Evolutionary conservation across 2,888 invertebrate genomes (phyloP).

Genomic region (Opisthograptis luteolata): DNA sequence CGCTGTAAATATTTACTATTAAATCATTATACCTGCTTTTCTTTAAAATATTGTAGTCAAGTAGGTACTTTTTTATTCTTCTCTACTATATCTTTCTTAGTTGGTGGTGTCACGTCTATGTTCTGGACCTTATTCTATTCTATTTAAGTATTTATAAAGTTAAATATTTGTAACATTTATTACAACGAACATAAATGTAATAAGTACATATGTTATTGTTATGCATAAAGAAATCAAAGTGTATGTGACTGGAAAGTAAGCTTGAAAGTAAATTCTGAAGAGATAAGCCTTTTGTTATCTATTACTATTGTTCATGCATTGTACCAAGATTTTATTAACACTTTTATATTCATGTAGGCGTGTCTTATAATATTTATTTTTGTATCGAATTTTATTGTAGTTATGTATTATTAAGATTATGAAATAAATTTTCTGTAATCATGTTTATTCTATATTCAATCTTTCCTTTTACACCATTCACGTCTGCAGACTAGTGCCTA

Average conservation of each 20-base stretch:
- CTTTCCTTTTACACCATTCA: constrained; percentile 21
- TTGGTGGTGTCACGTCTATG: constrained; percentile 12
- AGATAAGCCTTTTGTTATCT: constrained; percentile 9
- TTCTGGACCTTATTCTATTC: too few relatives aligned
- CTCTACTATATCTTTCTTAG: constrained; percentile 15
- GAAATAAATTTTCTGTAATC: constrained; percentile 57
- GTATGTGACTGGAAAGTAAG: constrained; percentile 2
- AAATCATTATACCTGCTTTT: constrained; percentile 10
- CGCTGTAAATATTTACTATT: constrained; percentile 21
- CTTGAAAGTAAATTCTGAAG: neutral
- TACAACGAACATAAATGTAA: too few relatives aligned
- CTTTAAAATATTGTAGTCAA: constrained; percentile 12
- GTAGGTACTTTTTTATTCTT: constrained; percentile 14
- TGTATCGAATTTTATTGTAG: constrained; percentile 67
- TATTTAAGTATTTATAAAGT: constrained; percentile 10
- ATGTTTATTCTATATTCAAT: constrained; percentile 33
- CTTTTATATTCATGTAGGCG: constrained; percentile 44
- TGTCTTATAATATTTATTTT: constrained; percentile 73
- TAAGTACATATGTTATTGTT: neutral
- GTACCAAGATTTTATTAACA: constrained; percentile 42
- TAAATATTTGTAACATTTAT: constrained; percentile 4
- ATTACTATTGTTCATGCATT: constrained; percentile 21
- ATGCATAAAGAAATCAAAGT: constrained; percentile 1
- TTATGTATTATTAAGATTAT: constrained; percentile 52
- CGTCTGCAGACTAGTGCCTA: constrained; percentile 14